Evolutionary conservation across 2,888 invertebrate species (phyloP), one percentile per base, ranked within the genome.

Genomic region (Caradrina kadenii): DNA sequence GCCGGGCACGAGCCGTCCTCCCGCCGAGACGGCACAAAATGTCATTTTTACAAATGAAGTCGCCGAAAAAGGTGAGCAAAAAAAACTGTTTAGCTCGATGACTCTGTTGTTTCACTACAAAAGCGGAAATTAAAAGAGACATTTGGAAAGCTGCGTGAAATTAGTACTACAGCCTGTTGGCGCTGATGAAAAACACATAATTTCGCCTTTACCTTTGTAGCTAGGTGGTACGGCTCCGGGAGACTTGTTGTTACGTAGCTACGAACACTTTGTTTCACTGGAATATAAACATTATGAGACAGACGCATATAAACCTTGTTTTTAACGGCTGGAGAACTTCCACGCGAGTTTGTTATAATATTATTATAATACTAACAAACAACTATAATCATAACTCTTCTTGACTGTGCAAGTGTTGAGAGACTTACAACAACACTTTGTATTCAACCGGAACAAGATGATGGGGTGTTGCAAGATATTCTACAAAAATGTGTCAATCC

Each of bases 11-110:
- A 35, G 13, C 21, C 15, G 17, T 15, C 17, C 45, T 17, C 50
- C n/a, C 54, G 15, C 35, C 35, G 55, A 73, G 54, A 54, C 39
- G 52, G 42, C 17, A 59, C 76, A 64, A 86, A 88, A 88, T 87
- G 88, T 86, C 86, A 88, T 89, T 87, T 87, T 84, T 86, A 75
- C 85, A 90, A 89, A 91, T 89, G 88, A 91, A 89, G 88, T 87
- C 86, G 80, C 83, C 72, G 80, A 80, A 80, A 74, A 65, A 63
- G 65, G 67, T 82, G 75, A 85, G 87, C 85, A 86, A 83, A 85
- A n/a, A 84, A 85, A 80, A 85, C 81, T 84, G 83, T 83, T 86
- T 85, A 82, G 83, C 81, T 61, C 85, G 73, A 87, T 86, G 89
- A 87, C 84, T 84, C 82, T 80, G 86, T 85, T 85, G 86, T 88